Percentiles rank a stretch among this genome's conserved stretches.
phyloP scores from a whole-genome alignment of 2,113 vertebrate genomes.

The Dipodomys ordii region DNA sequence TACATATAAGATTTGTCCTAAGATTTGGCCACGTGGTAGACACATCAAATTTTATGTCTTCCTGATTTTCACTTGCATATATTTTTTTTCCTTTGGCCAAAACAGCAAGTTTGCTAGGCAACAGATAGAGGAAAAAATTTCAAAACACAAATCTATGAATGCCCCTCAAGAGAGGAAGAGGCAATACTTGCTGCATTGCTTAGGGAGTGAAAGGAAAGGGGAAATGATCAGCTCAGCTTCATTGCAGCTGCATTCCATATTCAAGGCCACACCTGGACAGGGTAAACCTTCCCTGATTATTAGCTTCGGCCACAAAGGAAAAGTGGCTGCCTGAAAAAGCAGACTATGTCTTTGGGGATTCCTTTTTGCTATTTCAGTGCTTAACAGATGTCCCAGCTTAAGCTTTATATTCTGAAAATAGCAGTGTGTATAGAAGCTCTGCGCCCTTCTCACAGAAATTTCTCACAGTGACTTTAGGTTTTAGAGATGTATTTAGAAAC shows the following conservation, averaged over 20 bases:
- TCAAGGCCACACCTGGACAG: conserved; percentile 77
- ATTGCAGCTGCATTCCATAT: conserved; percentile 73
- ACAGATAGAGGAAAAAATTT: conserved; percentile 76
- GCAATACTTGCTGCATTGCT: conserved; percentile 70
- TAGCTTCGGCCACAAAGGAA: conserved; percentile 51
- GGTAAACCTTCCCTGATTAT: not conserved
- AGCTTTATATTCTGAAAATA: conserved; percentile 35
- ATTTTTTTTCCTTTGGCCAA: conserved; percentile 76
- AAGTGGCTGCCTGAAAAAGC: conserved; percentile 51
- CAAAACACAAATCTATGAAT: conserved; percentile 75
- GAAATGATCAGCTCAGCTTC: conserved; percentile 50
- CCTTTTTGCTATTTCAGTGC: conserved; percentile 1
- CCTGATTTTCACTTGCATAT: not conserved
- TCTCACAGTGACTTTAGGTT: not conserved
- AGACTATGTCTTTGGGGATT: conserved; percentile 50
- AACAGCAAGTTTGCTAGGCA: conserved; percentile 76
- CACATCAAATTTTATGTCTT: not conserved
- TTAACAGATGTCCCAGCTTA: conserved; percentile 41
- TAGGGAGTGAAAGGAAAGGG: conserved; percentile 59
- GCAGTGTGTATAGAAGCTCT: not conserved
- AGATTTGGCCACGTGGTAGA: not conserved
- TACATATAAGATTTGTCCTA: not conserved
- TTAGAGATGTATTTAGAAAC: conserved; percentile 48
- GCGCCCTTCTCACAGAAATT: not conserved
- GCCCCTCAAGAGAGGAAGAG: conserved; percentile 77